phyloP scores from a whole-genome alignment of 2,797 vertebrate species.

The Thamnophis elegans region DNA sequence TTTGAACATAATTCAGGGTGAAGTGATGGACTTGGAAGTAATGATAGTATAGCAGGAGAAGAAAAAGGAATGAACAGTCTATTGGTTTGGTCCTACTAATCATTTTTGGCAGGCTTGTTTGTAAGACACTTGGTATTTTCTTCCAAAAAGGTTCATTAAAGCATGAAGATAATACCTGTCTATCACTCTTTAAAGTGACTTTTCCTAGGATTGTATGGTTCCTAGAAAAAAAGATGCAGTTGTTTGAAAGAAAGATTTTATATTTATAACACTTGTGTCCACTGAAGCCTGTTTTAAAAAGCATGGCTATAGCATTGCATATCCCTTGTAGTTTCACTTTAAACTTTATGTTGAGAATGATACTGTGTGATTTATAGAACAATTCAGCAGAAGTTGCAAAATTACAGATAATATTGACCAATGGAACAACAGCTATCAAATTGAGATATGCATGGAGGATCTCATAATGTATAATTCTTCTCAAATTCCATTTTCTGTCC shows the following conservation, averaged over 20 bases:
- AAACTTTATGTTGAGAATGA: background rate
- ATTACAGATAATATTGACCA: background rate
- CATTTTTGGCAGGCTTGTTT: background rate
- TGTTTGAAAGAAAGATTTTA: background rate
- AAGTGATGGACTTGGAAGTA: background rate
- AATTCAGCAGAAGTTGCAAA: background rate
- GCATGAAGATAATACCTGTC: background rate
- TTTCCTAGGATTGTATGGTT: background rate
- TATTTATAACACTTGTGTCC: background rate
- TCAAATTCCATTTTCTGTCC: background rate
- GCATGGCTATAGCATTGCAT: background rate
- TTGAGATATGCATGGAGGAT: background rate
- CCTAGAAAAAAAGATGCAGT: background rate
- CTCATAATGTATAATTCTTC: background rate
- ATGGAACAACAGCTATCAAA: background rate
- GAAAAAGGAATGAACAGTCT: background rate
- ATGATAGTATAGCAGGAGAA: background rate
- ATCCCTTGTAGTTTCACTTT: background rate
- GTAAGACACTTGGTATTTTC: background rate
- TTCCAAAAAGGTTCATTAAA: background rate
- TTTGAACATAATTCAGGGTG: background rate
- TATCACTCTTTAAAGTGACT: background rate
- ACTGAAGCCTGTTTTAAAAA: background rate
- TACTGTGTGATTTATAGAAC: background rate
- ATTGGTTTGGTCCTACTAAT: background rate